Base-by-base conservation (phyloP, 2,113 vertebrate genomes). In the Todiramphus chloris region DNA sequence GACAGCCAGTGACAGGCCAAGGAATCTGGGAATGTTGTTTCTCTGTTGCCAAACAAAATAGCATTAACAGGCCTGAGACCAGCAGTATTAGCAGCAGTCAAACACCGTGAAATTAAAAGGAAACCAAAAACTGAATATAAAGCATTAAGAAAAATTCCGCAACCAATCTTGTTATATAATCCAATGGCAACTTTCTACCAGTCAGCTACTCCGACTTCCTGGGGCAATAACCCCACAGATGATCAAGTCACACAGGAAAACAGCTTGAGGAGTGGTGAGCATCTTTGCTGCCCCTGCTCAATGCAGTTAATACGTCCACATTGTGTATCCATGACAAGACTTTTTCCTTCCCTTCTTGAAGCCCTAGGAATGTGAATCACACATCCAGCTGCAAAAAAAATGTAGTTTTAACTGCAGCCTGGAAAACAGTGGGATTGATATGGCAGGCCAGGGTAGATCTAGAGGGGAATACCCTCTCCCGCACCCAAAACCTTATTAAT, bases 21-120 rank as follows among this genome's bases (percentile, higher is more conserved):
- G 69, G 62, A 93, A 63, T 96, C 90, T 96, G 94, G 85, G 72
- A 96, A 92, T 91, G 69, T 93, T 53, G 3, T 93, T 94, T 92
- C 60, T 69, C 76, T 79, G 37, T 84, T 89, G 76, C 77, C 74
- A 92, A 92, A 87, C 58, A 81, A 93, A 94, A 81, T 53, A 94
- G 33, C 4, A 0, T 86, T 89, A 90, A 74, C 77, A 95, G 94
- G 89, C 58, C 73, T 33, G 59, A 79, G 35, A 78, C 35, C 16
- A 78, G 62, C 60, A 90, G 51, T 63, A 72, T 94, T 87, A 90
- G 60, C 43, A 94, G 85, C 74, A 93, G 66, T 78, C 92, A 92
- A 87, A 60, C 51, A 51, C 20, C n/a, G 64, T 87, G 89, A 94
- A 96, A 78, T 75, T 69, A 66, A 92, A 96, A 70, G 48, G 76